phyloP scores from a whole-genome alignment of 2,113 vertebrate species.

The Bungarus multicinctus region DNA sequence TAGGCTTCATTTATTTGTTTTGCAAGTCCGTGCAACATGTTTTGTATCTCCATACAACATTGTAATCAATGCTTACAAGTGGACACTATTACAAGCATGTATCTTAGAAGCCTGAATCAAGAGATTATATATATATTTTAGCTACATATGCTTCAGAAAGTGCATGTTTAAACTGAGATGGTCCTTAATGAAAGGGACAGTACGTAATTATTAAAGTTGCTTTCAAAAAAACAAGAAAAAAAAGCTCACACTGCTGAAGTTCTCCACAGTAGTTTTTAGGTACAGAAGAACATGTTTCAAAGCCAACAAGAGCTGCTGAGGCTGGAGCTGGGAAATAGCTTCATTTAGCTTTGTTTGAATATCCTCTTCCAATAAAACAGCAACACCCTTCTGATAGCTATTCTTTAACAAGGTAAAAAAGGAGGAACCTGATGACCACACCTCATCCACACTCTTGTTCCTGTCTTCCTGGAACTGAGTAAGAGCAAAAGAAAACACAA shows the following conservation, averaged over 20 bases:
- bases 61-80: background rate
- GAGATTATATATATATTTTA: background rate
- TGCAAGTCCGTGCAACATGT: background rate
- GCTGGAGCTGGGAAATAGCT: constrained; percentile 50
- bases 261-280: constrained; percentile 80
- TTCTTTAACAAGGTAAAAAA: constrained; percentile 72
- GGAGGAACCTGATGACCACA: constrained; percentile 21
- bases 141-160: background rate
- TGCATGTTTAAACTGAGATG: background rate
- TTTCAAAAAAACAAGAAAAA: background rate
- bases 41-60: background rate
- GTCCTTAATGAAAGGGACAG: background rate
- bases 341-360: constrained; percentile 60
- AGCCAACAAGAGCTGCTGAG: constrained; percentile 65
- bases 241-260: constrained; percentile 73
- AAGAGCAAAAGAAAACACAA: background rate
- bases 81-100: background rate
- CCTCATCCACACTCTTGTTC: background rate
- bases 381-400: constrained; percentile 66
- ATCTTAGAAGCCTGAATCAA: background rate
- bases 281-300: constrained; percentile 85
- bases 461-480: constrained; percentile 65
- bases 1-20: background rate
- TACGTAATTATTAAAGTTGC: background rate
- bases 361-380: constrained; percentile 35